Conservation (phyloP, 2,888 invertebrate genomes). For the Autographa gamma region DNA sequence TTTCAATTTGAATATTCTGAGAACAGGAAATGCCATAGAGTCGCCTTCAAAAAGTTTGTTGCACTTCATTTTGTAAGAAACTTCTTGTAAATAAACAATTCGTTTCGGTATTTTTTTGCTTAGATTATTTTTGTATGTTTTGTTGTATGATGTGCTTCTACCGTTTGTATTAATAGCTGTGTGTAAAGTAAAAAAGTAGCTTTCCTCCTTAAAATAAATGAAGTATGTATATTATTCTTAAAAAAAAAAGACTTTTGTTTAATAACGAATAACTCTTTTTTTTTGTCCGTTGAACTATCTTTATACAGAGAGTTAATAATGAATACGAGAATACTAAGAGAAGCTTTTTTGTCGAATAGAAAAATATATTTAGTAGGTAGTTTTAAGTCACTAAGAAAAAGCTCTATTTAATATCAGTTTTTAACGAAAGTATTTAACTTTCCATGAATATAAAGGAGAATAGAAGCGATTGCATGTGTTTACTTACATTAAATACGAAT, state of each 20-base stretch:
- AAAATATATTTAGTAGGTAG: no score
- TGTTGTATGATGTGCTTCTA: not conserved
- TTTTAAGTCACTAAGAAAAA: no score
- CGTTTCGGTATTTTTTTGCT: slow-evolving; percentile 28
- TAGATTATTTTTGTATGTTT: slow-evolving; percentile 31
- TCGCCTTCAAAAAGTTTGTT: slow-evolving; percentile 29
- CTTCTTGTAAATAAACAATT: slow-evolving; percentile 11
- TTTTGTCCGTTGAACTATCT: no score
- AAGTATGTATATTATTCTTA: not conserved
- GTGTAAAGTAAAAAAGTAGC: not conserved
- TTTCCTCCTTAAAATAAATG: not conserved
- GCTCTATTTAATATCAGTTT: no score
- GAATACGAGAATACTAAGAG: no score
- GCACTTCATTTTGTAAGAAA: slow-evolving; percentile 46
- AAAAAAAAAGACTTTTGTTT: no score
- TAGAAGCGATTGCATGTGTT: no score
- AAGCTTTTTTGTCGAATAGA: no score
- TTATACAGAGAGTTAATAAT: no score
- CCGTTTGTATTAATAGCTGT: not conserved
- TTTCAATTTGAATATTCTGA: slow-evolving; percentile 8
- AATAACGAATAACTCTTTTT: not conserved
- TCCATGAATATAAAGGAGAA: no score
- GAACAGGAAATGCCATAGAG: slow-evolving; percentile 36
- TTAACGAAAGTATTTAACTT: no score
- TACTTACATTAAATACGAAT: no score